These are phyloP conservation scores for Leptobrachium leishanense DNA, from an alignment of 2,113 vertebrate genomes.

Conservation along the genomic window DNA sequence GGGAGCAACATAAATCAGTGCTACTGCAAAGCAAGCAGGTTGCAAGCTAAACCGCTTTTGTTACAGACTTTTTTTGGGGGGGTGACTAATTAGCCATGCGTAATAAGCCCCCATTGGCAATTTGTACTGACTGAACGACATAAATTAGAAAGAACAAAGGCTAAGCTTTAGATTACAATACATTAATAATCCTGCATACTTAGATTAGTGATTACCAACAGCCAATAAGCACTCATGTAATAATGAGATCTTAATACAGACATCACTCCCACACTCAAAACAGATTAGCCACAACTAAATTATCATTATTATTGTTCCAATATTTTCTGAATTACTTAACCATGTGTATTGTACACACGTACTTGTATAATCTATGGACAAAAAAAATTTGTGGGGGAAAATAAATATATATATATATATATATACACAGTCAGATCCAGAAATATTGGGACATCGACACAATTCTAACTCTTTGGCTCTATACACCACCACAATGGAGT, in stretches of 20 bases:
- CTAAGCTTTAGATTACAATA: slow-evolving; percentile 28
- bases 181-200: slow-evolving; percentile 14
- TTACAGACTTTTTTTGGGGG: slow-evolving; percentile 19
- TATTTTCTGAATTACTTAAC: neutral
- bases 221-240: slow-evolving; percentile 25
- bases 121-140: slow-evolving; percentile 37
- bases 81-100: slow-evolving; percentile 34
- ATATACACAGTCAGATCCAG: too few species aligned
- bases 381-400: too few species aligned
- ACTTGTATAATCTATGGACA: too few species aligned
- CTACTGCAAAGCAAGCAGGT: slow-evolving; percentile 41
- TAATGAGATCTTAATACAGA: slow-evolving; percentile 28
- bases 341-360: too few species aligned
- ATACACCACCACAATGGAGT: too few species aligned
- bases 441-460: too few species aligned
- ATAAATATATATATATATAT: too few species aligned
- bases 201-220: slow-evolving; percentile 1
- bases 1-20: slow-evolving; percentile 38
- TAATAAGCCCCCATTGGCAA: slow-evolving; percentile 41
- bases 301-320: neutral
- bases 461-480: too few species aligned
- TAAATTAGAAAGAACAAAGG: slow-evolving; percentile 27
- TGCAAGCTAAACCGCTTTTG: slow-evolving; percentile 32
- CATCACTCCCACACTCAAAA: slow-evolving; percentile 10
- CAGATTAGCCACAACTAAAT: neutral